These are phyloP conservation scores for Chouioia cunea DNA, from an alignment of 2,888 invertebrate genomes.

Conservation along the genomic window DNA sequence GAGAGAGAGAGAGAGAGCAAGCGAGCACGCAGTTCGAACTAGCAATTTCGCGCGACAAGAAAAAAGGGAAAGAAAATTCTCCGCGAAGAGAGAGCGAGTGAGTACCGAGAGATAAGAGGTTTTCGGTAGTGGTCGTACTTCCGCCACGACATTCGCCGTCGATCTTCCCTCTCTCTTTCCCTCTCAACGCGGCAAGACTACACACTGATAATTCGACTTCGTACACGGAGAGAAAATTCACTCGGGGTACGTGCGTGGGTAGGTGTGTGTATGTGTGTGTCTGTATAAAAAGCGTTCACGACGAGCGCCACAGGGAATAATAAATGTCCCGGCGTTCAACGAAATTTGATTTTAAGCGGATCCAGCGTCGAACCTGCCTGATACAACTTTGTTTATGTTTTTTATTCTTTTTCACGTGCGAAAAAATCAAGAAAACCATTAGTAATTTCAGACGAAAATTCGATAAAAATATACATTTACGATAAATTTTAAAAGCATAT, in stretches of 20 bases:
- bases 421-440: too few relatives aligned
- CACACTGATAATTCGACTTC: constrained; percentile 11
- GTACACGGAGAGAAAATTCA: constrained; percentile 16
- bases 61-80: background rate
- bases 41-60: constrained; percentile 12
- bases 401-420: too few relatives aligned
- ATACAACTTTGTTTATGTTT: too few relatives aligned
- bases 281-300: constrained; percentile 1
- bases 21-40: background rate
- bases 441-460: too few relatives aligned
- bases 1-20: too few relatives aligned
- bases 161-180: constrained; percentile 28
- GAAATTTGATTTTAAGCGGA: constrained; percentile 30
- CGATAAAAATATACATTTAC: too few relatives aligned
- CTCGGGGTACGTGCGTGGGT: too few relatives aligned
- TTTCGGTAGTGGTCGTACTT: constrained; percentile 34
- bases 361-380: too few relatives aligned
- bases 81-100: background rate
- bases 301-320: constrained; percentile 30
- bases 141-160: constrained; percentile 36
- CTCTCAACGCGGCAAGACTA: background rate
- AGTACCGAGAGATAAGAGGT: constrained; percentile 39
- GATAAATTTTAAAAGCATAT: too few relatives aligned
- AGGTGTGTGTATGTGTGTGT: too few relatives aligned
- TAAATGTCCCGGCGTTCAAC: constrained; percentile 17